Evolutionary conservation across 2,797 vertebrate species (phyloP).

Genomic region (Naso thynnoides): DNA sequence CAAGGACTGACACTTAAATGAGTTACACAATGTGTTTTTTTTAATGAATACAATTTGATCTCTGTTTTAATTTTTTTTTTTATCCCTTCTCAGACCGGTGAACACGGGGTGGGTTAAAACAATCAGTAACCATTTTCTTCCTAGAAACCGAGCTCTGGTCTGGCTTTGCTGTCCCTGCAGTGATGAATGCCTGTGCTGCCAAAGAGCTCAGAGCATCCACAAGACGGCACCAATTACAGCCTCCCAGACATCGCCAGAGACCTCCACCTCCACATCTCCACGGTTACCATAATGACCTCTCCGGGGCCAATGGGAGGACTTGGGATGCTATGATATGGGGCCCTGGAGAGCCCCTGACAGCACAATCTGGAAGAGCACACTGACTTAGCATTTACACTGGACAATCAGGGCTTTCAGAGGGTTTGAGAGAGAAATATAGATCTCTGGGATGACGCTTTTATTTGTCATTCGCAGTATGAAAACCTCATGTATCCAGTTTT

Average conservation of each 20-base stretch:
- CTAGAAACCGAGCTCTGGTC: slow-evolving; percentile 13
- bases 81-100: neutral
- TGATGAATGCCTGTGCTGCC: slow-evolving; percentile 62
- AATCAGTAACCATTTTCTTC: slow-evolving; percentile 51
- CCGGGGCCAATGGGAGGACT: slow-evolving; percentile 48
- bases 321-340: slow-evolving; percentile 35
- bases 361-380: slow-evolving; percentile 31
- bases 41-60: neutral
- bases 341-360: slow-evolving; percentile 39
- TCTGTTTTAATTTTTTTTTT: neutral
- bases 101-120: slow-evolving; percentile 2
- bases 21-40: too few species aligned
- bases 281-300: slow-evolving; percentile 73
- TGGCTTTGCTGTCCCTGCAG: slow-evolving; percentile 35
- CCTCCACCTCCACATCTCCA: slow-evolving; percentile 49
- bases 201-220: slow-evolving; percentile 49
- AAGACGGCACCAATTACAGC: slow-evolving; percentile 73
- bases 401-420: slow-evolving; percentile 13
- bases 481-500: slow-evolving; percentile 11
- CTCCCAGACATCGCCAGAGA: slow-evolving; percentile 43
- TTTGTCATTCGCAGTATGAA: slow-evolving; percentile 1
- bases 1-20: neutral
- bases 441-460: slow-evolving; percentile 14
- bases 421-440: slow-evolving; percentile 27
- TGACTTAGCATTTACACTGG: slow-evolving; percentile 38